Evolutionary conservation across 2,888 invertebrate genomes (phyloP), one percentile per base, ranked within the genome.

Genomic region (Cordilura impudica): DNA sequence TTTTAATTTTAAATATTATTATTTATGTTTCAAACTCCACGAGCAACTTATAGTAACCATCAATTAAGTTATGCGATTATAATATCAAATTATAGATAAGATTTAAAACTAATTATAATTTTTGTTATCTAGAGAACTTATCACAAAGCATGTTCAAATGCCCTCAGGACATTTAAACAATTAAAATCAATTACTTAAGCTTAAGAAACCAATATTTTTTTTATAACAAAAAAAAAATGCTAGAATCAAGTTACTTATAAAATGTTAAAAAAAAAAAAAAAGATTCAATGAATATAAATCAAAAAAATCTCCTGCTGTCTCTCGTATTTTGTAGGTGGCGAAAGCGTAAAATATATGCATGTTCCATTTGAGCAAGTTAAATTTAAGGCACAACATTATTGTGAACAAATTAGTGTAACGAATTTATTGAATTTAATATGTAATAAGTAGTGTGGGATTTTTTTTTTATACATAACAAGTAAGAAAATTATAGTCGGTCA

Each of bases 131-230:
- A 4, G 8, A 43, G 39, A 66, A 66, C 4, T 16, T 21, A 21
- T 56, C n/a, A n/a, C n/a, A n/a, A n/a, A n/a, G n/a, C n/a, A n/a
- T n/a, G n/a, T 7, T 18, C 29, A 53, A 54, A 18, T 35, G 1
- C 23, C 67, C 56, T 19, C 1, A 45, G 21, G 56, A 21, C 6
- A 7, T 16, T 10, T 49, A 31, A 47, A 35, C 56, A 56, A 69
- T 69, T 35, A 35, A 58, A 69, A 58, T 35, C 69, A 35, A 49
- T 58, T 69, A 69, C 56, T 69, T 56, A 56, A 58, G 69, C 58
- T 58, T 16, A 21, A 47, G 47, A 56, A 45, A 60, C 26, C n/a
- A 60, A 45, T 18, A 18, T 26, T 45, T 58, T 4, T 31, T n/a
- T n/a, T n/a, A n/a, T n/a, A n/a, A n/a, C n/a, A n/a, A n/a, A n/a